These are phyloP conservation scores for Poeciliopsis occidentalis DNA, from an alignment of 2,113 vertebrate genomes.

Conservation along the genomic window DNA sequence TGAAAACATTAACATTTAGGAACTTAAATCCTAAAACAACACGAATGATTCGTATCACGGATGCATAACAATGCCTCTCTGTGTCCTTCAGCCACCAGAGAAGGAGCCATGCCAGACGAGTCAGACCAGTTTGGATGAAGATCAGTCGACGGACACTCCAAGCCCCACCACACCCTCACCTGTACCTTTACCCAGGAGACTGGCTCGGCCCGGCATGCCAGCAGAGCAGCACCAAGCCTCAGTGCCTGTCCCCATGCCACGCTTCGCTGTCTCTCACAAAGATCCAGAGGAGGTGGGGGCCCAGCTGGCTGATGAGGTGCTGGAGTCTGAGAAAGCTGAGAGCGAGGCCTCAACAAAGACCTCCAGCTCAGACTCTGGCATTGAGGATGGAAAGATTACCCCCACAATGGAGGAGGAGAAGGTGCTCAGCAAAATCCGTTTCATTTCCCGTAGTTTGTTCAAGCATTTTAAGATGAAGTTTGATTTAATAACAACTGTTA, in stretches of 20 bases:
- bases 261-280: conserved; percentile 26
- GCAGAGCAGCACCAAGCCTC: conserved; percentile 18
- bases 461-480: background rate
- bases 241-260: conserved; percentile 46
- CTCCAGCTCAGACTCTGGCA: conserved; percentile 70
- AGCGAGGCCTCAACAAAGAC: conserved; percentile 75
- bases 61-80: conserved; percentile 12
- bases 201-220: background rate
- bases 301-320: conserved; percentile 54
- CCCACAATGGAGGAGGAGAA: conserved; percentile 73
- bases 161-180: conserved; percentile 44
- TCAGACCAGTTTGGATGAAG: conserved; percentile 82
- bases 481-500: background rate
- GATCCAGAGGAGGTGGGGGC: conserved; percentile 37
- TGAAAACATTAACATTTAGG: conserved; percentile 39
- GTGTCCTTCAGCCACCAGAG: conserved; percentile 75
- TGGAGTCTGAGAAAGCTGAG: conserved; percentile 72
- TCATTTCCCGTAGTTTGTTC: background rate
- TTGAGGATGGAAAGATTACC: conserved; percentile 75
- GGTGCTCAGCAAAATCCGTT: conserved; percentile 18
- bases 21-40: conserved; percentile 6
- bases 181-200: conserved; percentile 34
- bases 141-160: conserved; percentile 61
- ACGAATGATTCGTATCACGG: conserved; percentile 10
- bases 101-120: conserved; percentile 81